Conservation (phyloP, 1,140 invertebrate genomes). For the Augochlora pura region DNA sequence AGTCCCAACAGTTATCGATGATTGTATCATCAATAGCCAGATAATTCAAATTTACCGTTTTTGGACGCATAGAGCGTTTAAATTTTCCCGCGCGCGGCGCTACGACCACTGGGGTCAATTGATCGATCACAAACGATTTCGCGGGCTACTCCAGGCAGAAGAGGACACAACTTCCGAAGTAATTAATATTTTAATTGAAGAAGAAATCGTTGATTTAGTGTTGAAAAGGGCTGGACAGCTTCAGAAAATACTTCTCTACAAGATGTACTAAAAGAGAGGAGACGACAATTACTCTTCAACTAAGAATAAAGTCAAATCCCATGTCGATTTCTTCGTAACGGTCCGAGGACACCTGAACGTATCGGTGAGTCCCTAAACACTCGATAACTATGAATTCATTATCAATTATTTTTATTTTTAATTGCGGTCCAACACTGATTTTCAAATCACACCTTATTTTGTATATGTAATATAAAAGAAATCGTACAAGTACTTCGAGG, state of each 20-base stretch:
- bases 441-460: no score
- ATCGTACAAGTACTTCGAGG: background rate
- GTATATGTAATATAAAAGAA: conserved; percentile 7
- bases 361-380: background rate
- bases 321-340: background rate
- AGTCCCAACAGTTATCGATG: background rate
- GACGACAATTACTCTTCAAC: background rate
- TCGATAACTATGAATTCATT: conserved; percentile 6
- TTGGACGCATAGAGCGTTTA: background rate
- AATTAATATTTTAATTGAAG: background rate
- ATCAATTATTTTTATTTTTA: background rate
- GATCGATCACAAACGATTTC: background rate
- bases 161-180: no score
- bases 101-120: background rate
- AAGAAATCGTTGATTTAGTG: background rate
- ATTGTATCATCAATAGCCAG: background rate
- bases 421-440: conserved; percentile 8
- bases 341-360: conserved; percentile 2
- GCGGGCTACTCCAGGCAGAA: background rate
- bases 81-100: background rate
- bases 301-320: background rate
- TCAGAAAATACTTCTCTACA: background rate
- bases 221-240: background rate
- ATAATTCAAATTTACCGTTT: background rate
- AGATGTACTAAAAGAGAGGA: background rate